Percentiles rank a stretch among this genome's conserved stretches.
Evolutionary conservation across 2,797 vertebrate species (phyloP).

Genomic region (Phataginus tetradactyla): DNA sequence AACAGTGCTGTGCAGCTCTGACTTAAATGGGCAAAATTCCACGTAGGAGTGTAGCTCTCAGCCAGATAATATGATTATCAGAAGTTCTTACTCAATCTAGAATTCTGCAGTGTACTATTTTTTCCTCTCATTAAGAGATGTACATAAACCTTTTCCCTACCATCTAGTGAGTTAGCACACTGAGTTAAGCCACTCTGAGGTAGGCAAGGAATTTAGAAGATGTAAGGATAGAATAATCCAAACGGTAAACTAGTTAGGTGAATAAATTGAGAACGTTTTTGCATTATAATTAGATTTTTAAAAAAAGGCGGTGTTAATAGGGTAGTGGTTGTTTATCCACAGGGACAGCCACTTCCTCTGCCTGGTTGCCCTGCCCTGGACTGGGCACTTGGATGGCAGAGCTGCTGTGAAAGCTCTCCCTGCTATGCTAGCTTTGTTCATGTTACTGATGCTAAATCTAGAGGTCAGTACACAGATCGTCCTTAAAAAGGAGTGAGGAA

Average conservation of each 20-base stretch:
- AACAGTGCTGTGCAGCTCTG: neutral
- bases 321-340: neutral
- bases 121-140: neutral
- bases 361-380: neutral
- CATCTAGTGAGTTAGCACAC: neutral
- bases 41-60: neutral
- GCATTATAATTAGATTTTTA: neutral
- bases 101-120: neutral
- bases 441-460: neutral
- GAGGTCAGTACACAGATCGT: neutral
- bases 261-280: neutral
- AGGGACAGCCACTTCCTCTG: neutral
- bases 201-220: neutral
- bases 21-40: neutral
- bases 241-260: neutral
- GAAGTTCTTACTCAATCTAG: neutral
- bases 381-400: neutral
- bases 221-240: neutral
- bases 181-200: neutral
- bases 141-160: neutral
- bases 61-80: neutral
- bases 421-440: neutral
- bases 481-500: neutral
- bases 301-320: neutral
- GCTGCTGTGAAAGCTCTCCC: neutral